These are phyloP conservation scores for Dynastes grantii DNA, from an alignment of 2,888 invertebrate species.

Conservation along the genomic window DNA sequence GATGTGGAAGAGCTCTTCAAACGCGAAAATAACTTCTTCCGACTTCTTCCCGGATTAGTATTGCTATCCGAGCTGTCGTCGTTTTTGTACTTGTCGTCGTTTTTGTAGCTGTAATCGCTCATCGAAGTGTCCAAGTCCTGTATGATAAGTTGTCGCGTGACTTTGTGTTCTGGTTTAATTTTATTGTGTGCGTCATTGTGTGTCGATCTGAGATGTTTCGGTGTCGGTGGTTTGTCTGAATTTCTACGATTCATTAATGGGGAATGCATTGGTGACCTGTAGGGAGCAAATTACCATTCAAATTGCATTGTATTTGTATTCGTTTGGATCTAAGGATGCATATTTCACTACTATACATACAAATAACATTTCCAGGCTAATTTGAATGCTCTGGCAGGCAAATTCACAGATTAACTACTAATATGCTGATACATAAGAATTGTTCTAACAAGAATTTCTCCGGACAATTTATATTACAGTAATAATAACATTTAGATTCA, in stretches of 20 bases:
- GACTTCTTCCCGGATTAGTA: conserved; percentile 73
- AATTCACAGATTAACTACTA: too few relatives aligned
- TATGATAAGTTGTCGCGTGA: conserved; percentile 65
- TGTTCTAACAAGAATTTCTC: too few relatives aligned
- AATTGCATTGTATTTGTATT: conserved; percentile 52
- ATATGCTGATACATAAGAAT: too few relatives aligned
- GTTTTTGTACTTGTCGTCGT: conserved; percentile 66
- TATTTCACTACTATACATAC: too few relatives aligned
- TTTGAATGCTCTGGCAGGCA: too few relatives aligned
- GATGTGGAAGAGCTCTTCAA: conserved; percentile 81
- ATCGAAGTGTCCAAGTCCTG: conserved; percentile 69
- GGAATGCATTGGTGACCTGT: conserved; percentile 64
- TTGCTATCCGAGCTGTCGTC: conserved; percentile 74
- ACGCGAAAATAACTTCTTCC: conserved; percentile 80
- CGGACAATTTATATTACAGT: too few relatives aligned
- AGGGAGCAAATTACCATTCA: conserved; percentile 54
- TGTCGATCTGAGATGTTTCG: conserved; percentile 69
- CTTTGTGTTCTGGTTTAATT: conserved; percentile 63
- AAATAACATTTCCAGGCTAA: too few relatives aligned
- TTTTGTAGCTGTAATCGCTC: conserved; percentile 71
- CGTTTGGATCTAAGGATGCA: not conserved
- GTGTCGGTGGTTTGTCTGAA: conserved; percentile 67
- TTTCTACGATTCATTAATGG: conserved; percentile 62
- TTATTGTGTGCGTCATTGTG: conserved; percentile 62
- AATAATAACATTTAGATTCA: too few relatives aligned